Evolutionary conservation across 2,888 invertebrate genomes (phyloP).

Genomic region (Sminthurinus aureus): DNA sequence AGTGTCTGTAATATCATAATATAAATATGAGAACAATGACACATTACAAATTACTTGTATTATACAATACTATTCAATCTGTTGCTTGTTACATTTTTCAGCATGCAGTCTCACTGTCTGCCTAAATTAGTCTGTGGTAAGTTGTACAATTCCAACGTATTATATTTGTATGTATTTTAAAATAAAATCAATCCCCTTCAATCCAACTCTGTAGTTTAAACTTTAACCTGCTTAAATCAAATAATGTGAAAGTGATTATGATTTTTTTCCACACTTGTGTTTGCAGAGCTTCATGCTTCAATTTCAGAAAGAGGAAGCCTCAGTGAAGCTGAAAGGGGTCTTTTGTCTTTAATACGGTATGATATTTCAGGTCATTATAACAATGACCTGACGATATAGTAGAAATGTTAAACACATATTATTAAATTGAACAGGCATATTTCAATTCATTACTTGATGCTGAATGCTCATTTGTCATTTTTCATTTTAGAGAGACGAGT

Average conservation of each 20-base stretch:
- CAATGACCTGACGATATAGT: neutral
- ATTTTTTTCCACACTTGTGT: too few relatives aligned
- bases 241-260: too few relatives aligned
- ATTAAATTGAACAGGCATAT: neutral
- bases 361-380: conserved; percentile 8
- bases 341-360: conserved; percentile 71
- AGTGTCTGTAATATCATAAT: too few relatives aligned
- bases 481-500: conserved; percentile 68
- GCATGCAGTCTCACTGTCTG: conserved; percentile 68
- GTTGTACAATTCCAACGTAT: too few relatives aligned
- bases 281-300: conserved; percentile 68
- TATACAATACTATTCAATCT: neutral
- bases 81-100: neutral
- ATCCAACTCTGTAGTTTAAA: too few relatives aligned
- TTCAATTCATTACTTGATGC: neutral
- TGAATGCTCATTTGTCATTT: too few relatives aligned
- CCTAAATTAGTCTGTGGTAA: conserved; percentile 71
- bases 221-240: too few relatives aligned
- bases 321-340: conserved; percentile 70
- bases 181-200: too few relatives aligned
- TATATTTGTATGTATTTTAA: too few relatives aligned
- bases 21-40: neutral
- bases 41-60: neutral
- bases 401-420: too few relatives aligned
- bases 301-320: conserved; percentile 68